These are phyloP conservation scores for Tapera naevia DNA, from an alignment of 2,797 vertebrate genomes.

Conservation along the genomic window DNA sequence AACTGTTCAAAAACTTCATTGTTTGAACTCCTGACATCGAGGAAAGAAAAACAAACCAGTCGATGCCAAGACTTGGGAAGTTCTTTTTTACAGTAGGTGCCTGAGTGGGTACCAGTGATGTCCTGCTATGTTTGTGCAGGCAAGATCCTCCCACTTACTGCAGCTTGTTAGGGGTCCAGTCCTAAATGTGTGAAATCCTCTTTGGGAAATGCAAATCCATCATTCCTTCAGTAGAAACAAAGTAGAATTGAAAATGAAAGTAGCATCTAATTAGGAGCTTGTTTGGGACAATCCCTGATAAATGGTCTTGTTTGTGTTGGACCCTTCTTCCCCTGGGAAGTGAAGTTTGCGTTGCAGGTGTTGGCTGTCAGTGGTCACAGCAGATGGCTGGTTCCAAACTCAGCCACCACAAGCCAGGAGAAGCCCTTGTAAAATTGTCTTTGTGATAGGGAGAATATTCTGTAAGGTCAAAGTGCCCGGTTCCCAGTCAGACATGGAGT, in stretches of 20 bases:
- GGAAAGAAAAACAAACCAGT: not conserved
- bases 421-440: not conserved
- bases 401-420: not conserved
- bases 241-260: not conserved
- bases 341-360: not conserved
- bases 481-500: not conserved
- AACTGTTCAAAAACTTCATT: not conserved
- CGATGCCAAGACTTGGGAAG: not conserved
- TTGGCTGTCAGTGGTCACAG: not conserved
- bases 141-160: not conserved
- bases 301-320: not conserved
- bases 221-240: not conserved
- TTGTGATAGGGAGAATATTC: not conserved
- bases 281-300: not conserved
- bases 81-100: not conserved
- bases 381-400: not conserved
- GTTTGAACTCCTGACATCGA: not conserved
- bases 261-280: not conserved
- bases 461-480: not conserved
- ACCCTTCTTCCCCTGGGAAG: not conserved
- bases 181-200: not conserved
- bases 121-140: not conserved
- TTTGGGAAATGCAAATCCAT: not conserved
- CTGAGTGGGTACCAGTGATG: not conserved
- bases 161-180: not conserved